Evolutionary conservation across 2,113 vertebrate genomes (phyloP).

Genomic region (Heliornis fulica): DNA sequence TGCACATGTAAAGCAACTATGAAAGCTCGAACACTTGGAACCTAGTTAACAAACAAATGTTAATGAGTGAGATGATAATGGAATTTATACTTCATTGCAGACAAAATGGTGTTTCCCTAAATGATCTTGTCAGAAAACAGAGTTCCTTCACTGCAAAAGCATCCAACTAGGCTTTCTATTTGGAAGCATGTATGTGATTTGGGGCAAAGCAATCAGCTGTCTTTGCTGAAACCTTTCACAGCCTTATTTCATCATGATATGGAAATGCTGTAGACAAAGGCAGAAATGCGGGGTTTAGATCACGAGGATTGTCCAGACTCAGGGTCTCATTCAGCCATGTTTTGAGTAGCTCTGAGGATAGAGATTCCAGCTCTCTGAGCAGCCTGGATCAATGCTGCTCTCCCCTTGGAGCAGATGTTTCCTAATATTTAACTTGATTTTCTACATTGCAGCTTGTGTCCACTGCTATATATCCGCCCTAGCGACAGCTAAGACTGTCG

Average conservation of each 20-base stretch:
- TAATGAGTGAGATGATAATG: not conserved
- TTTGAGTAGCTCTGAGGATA: not conserved
- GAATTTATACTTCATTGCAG: not conserved
- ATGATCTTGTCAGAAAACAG: not conserved
- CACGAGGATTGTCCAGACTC: not conserved
- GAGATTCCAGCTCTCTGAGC: not conserved
- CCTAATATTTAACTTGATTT: not conserved
- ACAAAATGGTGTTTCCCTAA: not conserved
- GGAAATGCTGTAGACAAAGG: not conserved
- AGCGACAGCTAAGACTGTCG: not conserved
- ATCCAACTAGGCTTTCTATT: not conserved
- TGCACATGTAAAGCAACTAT: constrained; percentile 83
- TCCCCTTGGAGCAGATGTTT: not conserved
- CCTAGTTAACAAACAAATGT: constrained; percentile 70
- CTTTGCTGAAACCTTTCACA: not conserved
- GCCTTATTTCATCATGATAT: not conserved
- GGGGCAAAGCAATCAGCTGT: not conserved
- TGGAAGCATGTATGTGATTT: accelerated
- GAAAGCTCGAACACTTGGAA: constrained; percentile 83
- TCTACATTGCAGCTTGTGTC: not conserved
- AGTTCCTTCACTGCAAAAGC: not conserved
- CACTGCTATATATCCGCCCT: not conserved
- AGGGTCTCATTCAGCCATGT: not conserved
- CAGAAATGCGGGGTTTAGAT: not conserved
- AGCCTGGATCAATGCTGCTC: not conserved